Conservation (phyloP, 2,888 invertebrate genomes). For the Limenitis arthemis region DNA sequence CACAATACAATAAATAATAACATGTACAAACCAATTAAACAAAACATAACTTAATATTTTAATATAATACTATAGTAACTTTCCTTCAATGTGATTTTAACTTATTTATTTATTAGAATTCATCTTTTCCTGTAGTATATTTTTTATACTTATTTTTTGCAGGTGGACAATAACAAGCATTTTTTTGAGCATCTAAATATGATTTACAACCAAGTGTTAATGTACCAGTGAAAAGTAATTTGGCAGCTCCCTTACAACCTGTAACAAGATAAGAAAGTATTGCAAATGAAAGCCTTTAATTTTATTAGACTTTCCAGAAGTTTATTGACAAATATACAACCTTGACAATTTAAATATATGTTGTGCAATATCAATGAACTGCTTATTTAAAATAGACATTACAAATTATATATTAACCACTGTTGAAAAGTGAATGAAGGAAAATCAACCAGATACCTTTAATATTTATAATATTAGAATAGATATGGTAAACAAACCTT, state of each 20-base stretch:
- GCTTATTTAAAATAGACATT: too few relatives aligned
- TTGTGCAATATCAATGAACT: too few relatives aligned
- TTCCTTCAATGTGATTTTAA: too few relatives aligned
- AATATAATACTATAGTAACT: not conserved
- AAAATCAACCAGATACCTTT: too few relatives aligned
- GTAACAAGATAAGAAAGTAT: slow-evolving; percentile 29
- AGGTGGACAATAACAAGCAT: slow-evolving; percentile 84
- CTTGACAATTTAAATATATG: too few relatives aligned
- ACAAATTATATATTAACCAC: too few relatives aligned
- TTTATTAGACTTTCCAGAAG: not conserved
- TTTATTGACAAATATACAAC: not conserved
- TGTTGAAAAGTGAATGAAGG: too few relatives aligned
- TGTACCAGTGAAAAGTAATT: slow-evolving; percentile 88
- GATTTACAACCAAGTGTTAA: slow-evolving; percentile 89
- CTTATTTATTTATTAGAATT: slow-evolving; percentile 38
- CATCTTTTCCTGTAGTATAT: slow-evolving; percentile 57
- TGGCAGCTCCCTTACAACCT: slow-evolving; percentile 90
- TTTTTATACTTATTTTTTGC: slow-evolving; percentile 64
- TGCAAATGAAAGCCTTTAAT: not conserved
- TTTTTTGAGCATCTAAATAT: slow-evolving; percentile 85
- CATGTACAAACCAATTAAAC: too few relatives aligned
- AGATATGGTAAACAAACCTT: slow-evolving; percentile 53
- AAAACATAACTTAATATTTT: too few relatives aligned
- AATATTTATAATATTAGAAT: not conserved
- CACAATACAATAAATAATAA: too few relatives aligned